phyloP scores from a whole-genome alignment of 53 echinoderm and acorn worm genomes.

The Arbacia lixula region DNA sequence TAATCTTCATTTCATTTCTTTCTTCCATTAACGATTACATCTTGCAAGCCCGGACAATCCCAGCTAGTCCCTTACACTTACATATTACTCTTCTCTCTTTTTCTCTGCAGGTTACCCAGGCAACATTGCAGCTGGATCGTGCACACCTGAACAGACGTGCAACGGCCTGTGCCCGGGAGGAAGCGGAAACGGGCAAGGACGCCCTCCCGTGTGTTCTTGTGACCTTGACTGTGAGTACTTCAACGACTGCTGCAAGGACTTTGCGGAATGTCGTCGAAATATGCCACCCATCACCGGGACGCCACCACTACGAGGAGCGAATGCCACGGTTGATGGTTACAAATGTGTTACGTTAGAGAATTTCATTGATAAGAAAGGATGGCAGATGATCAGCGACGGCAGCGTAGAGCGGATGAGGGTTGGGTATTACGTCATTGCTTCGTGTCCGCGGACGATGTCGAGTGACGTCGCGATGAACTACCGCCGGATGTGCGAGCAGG shows the following conservation, averaged over 20 bases:
- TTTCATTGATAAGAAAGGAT: background rate
- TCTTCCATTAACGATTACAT: no score
- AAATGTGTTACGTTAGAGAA: constrained; percentile 3
- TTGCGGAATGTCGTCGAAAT: background rate
- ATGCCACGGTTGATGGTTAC: background rate
- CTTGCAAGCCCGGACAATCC: no score
- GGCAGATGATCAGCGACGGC: constrained; percentile 36
- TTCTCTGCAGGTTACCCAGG: constrained; percentile 11
- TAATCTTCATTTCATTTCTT: no score
- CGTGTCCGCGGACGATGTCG: constrained; percentile 14
- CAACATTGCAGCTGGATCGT: constrained; percentile 4
- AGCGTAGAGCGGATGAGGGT: constrained; percentile 4
- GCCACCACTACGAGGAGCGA: background rate
- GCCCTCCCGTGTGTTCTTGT: constrained; percentile 36
- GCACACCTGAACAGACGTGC: constrained; percentile 42
- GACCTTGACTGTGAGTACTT: constrained; percentile 33
- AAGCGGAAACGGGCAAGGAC: background rate
- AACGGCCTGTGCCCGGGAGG: constrained; percentile 39
- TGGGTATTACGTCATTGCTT: constrained; percentile 39
- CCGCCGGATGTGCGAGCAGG: constrained; percentile 32
- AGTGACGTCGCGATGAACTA: constrained; percentile 8
- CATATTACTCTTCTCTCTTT: background rate
- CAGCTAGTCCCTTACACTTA: no score
- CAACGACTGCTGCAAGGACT: constrained; percentile 51
- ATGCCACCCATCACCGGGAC: background rate